Evolutionary conservation across 23 tunicate genomes (phyloP).

Genomic region (Oikopleura albicans): DNA sequence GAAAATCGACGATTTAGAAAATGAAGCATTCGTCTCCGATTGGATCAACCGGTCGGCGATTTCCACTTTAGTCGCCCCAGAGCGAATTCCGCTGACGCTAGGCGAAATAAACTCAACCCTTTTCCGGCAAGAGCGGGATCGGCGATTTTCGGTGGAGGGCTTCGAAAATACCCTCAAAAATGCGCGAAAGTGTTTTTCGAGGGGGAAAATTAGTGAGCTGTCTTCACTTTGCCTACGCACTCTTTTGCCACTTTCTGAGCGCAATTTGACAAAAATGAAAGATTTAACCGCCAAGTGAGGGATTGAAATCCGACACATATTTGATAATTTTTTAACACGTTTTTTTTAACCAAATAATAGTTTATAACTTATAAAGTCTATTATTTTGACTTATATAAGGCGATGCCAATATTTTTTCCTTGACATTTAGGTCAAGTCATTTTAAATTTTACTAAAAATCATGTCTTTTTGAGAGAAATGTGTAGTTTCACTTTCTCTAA

Average conservation of each 20-base stretch:
- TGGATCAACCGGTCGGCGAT: neutral
- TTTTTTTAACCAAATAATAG: neutral
- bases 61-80: neutral
- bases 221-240: neutral
- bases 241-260: neutral
- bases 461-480: too few relatives aligned
- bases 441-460: too few relatives aligned
- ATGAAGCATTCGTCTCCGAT: constrained; percentile 2
- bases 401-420: too few relatives aligned
- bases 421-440: too few relatives aligned
- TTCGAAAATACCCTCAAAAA: neutral
- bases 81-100: neutral
- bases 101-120: neutral
- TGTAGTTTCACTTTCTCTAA: too few relatives aligned
- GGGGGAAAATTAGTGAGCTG: neutral
- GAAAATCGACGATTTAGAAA: neutral
- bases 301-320: too few relatives aligned
- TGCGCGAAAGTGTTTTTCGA: neutral
- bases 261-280: neutral
- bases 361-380: too few relatives aligned
- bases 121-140: neutral
- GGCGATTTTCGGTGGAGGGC: neutral
- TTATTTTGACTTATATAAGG: too few relatives aligned
- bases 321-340: neutral
- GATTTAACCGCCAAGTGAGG: neutral